Evolutionary conservation across 1,140 invertebrate genomes (phyloP), one percentile per base, ranked within the genome.

Genomic region (Oppia nitens): DNA sequence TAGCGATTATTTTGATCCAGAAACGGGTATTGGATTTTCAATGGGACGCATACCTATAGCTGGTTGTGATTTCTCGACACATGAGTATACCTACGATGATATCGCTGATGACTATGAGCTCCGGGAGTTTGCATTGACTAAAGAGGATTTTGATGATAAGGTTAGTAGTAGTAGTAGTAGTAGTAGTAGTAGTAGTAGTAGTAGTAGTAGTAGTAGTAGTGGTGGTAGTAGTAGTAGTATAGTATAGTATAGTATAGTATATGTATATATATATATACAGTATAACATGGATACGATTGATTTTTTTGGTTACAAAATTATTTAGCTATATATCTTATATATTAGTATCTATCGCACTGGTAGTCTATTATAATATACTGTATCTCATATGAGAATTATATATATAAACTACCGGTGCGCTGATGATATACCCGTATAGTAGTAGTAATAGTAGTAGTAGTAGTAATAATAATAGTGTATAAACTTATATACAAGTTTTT

Each of bases 1-100:
- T 1, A 14, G 53, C n/a, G 45, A 56, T 20, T 63, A 63, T 45
- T 63, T 48, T 55, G 17, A 28, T 6, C 20, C 47, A 2, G n/a
- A n/a, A n/a, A 32, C 25, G 11, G 71, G 63, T 4, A 71, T 86
- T 60, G 80, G 82, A 60, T 92, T 89, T 68, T 83, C 77, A 57
- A 67, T 88, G 54, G 79, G 81, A 20, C 70, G 86, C 48, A 76
- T 85, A 1, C 84, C 87, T 0, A 89, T 93, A 47, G 88, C 79
- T 21, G 86, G 85, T 23, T 79, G 78, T 64, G 88, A 94, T 71
- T 90, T 88, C 68, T 86, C 83, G 0, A 78, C 74, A 1, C 75
- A 74, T 48, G 65, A 69, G 1, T 87, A 88, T 65, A 77, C 82
- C 0, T 83, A 84, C 65, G 80, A 82, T 66, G 83, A 24, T 54